phyloP scores from a whole-genome alignment of 2,113 vertebrate genomes.

The Paracanthobrama guichenoti region DNA sequence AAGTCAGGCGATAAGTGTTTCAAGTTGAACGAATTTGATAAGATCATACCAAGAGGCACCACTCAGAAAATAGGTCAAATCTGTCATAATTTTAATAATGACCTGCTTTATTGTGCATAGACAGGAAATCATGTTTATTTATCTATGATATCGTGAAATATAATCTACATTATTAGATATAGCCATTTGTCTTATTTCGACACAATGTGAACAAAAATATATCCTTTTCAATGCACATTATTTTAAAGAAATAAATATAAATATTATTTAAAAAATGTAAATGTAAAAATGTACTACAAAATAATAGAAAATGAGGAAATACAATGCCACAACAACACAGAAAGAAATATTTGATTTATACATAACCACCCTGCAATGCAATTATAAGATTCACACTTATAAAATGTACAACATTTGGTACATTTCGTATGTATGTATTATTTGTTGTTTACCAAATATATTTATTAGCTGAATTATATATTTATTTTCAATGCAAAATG shows the following conservation, averaged over 20 bases:
- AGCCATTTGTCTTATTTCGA: background rate
- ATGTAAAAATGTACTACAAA: background rate
- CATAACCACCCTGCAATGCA: background rate
- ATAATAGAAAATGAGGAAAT: background rate
- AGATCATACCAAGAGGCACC: background rate
- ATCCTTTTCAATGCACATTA: too few species aligned
- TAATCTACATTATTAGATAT: background rate
- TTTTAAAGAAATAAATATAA: too few species aligned
- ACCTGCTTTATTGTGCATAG: background rate
- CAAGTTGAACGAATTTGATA: background rate
- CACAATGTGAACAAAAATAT: too few species aligned
- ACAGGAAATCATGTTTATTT: background rate
- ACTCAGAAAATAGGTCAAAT: background rate
- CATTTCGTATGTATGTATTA: background rate
- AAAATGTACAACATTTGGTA: background rate
- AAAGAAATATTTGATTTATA: background rate
- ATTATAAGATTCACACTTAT: background rate
- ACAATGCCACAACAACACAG: background rate
- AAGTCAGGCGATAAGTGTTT: background rate
- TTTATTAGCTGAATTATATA: background rate
- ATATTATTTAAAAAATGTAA: too few species aligned
- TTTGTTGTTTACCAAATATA: background rate
- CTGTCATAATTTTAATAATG: background rate
- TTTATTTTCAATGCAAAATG: background rate
- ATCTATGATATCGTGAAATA: background rate